These are phyloP conservation scores for Rosalia funebris DNA, from an alignment of 2,888 invertebrate genomes.

Conservation along the genomic window DNA sequence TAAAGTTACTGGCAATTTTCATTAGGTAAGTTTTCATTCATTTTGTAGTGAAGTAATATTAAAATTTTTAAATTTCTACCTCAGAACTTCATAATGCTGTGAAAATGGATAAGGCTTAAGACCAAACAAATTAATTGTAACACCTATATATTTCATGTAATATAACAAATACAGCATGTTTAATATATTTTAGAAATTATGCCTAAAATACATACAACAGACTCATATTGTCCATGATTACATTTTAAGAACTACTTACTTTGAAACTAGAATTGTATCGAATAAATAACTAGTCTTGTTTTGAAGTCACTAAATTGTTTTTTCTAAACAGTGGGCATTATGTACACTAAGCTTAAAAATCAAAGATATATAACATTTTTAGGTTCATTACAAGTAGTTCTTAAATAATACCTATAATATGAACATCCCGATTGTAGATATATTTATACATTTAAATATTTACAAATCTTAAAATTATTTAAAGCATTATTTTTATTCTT, in stretches of 20 bases:
- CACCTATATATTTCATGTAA: constrained; percentile 61
- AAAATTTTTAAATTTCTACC: no score
- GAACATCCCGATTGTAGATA: constrained; percentile 52
- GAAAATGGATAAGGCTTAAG: no score
- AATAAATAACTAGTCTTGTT: constrained; percentile 48
- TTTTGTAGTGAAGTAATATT: not conserved
- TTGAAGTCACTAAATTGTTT: constrained; percentile 29
- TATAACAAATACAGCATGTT: constrained; percentile 58
- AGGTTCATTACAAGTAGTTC: constrained; percentile 43
- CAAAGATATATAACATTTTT: constrained; percentile 36
- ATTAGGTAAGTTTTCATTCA: not conserved
- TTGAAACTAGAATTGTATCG: constrained; percentile 43
- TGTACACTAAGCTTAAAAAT: constrained; percentile 46
- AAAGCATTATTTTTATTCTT: constrained; percentile 56
- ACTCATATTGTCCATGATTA: constrained; percentile 55
- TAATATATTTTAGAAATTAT: constrained; percentile 50
- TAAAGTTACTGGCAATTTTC: no score
- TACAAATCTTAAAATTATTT: constrained; percentile 57
- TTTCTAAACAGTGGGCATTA: constrained; percentile 34
- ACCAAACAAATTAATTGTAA: no score
- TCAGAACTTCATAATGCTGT: no score
- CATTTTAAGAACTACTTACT: constrained; percentile 45
- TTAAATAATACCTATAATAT: constrained; percentile 42
- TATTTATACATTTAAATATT: constrained; percentile 53
- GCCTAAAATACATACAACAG: constrained; percentile 56